phyloP scores from a whole-genome alignment of 2,113 vertebrate species.

The Glaucidium brasilianum region DNA sequence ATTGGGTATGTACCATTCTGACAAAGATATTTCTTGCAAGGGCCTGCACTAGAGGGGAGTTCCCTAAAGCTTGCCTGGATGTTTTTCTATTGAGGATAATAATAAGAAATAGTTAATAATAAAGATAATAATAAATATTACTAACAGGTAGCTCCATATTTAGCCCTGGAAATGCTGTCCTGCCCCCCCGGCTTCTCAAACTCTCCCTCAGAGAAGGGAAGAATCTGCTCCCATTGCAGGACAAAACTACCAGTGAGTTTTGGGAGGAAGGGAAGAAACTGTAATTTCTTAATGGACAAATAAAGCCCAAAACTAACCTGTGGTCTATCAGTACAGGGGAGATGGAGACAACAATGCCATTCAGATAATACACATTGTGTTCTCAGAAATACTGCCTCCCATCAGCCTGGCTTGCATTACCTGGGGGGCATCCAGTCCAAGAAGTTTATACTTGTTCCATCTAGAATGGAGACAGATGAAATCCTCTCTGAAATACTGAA shows the following conservation, averaged over 20 bases:
- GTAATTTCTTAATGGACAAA: background rate
- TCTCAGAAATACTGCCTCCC: background rate
- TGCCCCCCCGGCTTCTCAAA: background rate
- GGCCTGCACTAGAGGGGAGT: background rate
- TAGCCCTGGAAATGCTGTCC: background rate
- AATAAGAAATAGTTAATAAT: background rate
- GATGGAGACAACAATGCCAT: background rate
- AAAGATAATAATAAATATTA: background rate
- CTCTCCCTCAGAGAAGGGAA: background rate
- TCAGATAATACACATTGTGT: background rate
- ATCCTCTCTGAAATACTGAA: background rate
- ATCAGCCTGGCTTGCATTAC: background rate
- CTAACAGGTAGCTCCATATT: background rate
- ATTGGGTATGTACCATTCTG: background rate
- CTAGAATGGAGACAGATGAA: background rate
- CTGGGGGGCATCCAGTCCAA: background rate
- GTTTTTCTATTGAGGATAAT: background rate
- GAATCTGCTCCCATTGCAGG: background rate
- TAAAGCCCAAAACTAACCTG: background rate
- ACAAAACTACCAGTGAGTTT: background rate
- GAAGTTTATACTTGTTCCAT: background rate
- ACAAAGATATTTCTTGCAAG: background rate
- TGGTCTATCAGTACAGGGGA: background rate
- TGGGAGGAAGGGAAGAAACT: background rate
- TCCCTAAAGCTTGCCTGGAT: background rate